phyloP scores from a whole-genome alignment of 64 coral and sea anemone species.

The Trachythela sp. region DNA sequence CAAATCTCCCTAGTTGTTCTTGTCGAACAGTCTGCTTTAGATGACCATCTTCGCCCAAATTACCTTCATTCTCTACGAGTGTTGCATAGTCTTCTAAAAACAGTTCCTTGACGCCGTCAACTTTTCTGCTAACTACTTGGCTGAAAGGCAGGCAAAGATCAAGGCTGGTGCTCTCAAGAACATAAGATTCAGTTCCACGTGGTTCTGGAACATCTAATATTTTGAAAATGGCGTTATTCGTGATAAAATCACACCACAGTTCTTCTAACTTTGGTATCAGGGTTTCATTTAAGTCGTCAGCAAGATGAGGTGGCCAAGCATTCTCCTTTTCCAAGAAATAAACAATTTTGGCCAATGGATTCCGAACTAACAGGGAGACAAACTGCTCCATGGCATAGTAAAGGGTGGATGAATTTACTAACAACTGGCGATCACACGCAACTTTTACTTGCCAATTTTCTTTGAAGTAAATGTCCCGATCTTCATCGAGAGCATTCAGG shows the following conservation, averaged over 20 bases:
- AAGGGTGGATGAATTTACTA: not conserved
- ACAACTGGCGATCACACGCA: not conserved
- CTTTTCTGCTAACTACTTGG: slow-evolving; percentile 48
- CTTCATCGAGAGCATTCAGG: not conserved
- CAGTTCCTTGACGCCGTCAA: slow-evolving; percentile 57
- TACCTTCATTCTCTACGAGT: not conserved
- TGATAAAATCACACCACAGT: not conserved
- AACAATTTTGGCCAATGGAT: slow-evolving; percentile 6
- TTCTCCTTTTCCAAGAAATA: slow-evolving; percentile 12
- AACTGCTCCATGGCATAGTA: not conserved
- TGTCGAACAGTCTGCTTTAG: not conserved
- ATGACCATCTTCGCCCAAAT: not conserved
- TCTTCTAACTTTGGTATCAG: not conserved
- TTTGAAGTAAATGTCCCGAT: not conserved
- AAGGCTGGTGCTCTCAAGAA: slow-evolving; percentile 27
- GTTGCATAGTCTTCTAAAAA: slow-evolving; percentile 53
- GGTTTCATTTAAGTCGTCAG: not conserved
- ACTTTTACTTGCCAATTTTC: not conserved
- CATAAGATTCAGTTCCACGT: slow-evolving; percentile 53
- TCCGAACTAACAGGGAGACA: not conserved
- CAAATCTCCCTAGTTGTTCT: not conserved
- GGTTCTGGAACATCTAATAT: slow-evolving; percentile 45
- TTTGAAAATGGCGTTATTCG: not conserved
- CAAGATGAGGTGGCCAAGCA: not conserved
- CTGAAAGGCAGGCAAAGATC: slow-evolving; percentile 58